These are phyloP conservation scores for Lucilia cuprina DNA, from an alignment of 1,140 invertebrate species.

Conservation along the genomic window DNA sequence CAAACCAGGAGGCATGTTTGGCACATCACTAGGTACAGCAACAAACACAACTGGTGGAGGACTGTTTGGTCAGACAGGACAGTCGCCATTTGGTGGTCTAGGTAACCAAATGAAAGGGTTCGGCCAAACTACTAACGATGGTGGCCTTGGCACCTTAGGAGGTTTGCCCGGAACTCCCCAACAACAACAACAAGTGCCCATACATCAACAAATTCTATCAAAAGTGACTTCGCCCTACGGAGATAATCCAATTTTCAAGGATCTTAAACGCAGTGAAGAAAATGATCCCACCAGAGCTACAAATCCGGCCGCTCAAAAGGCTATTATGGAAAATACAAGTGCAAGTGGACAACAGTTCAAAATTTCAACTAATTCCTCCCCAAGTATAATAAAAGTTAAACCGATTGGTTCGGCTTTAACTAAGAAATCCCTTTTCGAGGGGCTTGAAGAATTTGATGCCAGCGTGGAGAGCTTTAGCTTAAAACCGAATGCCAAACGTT, in stretches of 20 bases:
- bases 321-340: conserved; percentile 64
- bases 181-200: conserved; percentile 63
- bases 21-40: conserved; percentile 42
- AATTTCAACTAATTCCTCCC: conserved; percentile 68
- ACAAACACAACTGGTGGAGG: conserved; percentile 50
- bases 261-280: conserved; percentile 69
- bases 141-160: conserved; percentile 28
- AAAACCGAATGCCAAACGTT: conserved; percentile 70
- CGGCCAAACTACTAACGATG: conserved; percentile 32
- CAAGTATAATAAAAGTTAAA: conserved; percentile 69
- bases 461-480: conserved; percentile 70
- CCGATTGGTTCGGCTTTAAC: conserved; percentile 65
- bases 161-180: conserved; percentile 44
- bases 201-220: conserved; percentile 74
- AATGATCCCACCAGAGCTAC: conserved; percentile 78
- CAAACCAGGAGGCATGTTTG: conserved; percentile 61
- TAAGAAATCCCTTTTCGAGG: conserved; percentile 75
- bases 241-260: conserved; percentile 79
- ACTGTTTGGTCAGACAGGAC: conserved; percentile 64
- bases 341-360: conserved; percentile 66
- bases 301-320: conserved; percentile 73
- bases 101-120: background rate
- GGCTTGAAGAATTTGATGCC: conserved; percentile 73
- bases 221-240: conserved; percentile 78
- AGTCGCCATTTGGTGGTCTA: conserved; percentile 47